Base-by-base conservation (phyloP, 1,140 invertebrate species). In the Psix sp. region DNA sequence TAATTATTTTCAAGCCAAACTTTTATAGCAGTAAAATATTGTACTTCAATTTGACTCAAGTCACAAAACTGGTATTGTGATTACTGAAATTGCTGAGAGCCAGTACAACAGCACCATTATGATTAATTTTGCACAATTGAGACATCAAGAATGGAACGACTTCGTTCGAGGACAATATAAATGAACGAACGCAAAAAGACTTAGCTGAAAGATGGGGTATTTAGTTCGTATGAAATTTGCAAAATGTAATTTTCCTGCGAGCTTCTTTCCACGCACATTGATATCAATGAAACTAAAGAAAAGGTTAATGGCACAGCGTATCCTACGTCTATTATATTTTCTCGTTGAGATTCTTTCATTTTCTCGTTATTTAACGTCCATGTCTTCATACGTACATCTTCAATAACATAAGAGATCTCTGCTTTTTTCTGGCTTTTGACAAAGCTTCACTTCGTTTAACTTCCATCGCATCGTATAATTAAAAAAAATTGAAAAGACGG, bases 341-440 rank as follows among this genome's bases (percentile, higher is more conserved):
- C 13, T 14, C 17, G 48, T 26, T 57, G 42, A 54, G 51, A 7
- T 46, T 49, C 33, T 54, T 65, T 65, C 52, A 43, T 70, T 75
- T 70, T 62, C 67, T 73, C 62, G 49, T 76, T 71, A 75, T 62
- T 76, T 77, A 73, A 77, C 74, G 70, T 52, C 31, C 43, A 35
- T 10, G 60, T 70, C n/a, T n/a, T n/a, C 36, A 65, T 70, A 62
- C 73, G 75, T 66, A 60, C 42, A 40, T 60, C 51, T 63, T 57
- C 40, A 65, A 72, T 68, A 76, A 72, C 59, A 72, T 54, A 52
- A 65, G 70, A 65, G 59, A 52, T 59, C 57, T 65, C 59, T 39
- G 40, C 45, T 62, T 62, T 43, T 72, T 72, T 65, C 21, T 52
- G 18, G 18, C 59, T 51, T 46, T 13, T 15, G 15, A 33, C 35